phyloP scores from a whole-genome alignment of 2,797 vertebrate species.

The Oreochromis mossambicus region DNA sequence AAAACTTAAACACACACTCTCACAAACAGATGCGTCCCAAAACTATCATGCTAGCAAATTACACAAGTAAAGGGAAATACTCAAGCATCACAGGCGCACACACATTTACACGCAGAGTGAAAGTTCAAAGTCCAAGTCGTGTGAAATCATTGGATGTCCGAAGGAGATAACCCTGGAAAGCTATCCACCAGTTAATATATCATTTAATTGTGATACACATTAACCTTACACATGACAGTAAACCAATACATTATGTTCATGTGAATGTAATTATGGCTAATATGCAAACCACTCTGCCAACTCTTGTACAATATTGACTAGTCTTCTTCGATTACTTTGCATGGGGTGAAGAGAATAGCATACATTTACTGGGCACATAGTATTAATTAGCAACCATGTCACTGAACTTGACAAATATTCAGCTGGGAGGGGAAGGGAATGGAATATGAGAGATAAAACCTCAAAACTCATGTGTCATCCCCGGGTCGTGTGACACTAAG shows the following conservation, averaged over 20 bases:
- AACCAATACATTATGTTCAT: constrained; percentile 66
- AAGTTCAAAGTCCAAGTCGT: constrained; percentile 20
- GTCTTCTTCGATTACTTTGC: constrained; percentile 46
- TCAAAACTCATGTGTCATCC: constrained; percentile 12
- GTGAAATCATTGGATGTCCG: constrained; percentile 1
- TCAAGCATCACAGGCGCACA: not conserved
- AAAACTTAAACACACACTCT: not conserved
- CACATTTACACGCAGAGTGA: not conserved
- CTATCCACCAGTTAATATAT: constrained; percentile 61
- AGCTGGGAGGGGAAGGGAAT: not conserved
- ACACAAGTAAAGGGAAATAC: not conserved
- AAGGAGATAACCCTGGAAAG: constrained; percentile 42
- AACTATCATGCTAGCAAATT: not conserved
- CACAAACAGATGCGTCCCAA: not conserved
- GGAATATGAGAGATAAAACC: not conserved
- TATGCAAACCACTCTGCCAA: constrained; percentile 59
- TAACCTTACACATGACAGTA: constrained; percentile 69
- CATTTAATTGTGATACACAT: constrained; percentile 62
- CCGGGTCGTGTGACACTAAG: constrained; percentile 14
- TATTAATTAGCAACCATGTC: constrained; percentile 44
- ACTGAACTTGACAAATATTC: constrained; percentile 36
- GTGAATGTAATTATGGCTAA: constrained; percentile 70
- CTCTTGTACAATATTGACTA: constrained; percentile 68
- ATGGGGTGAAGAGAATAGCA: constrained; percentile 13
- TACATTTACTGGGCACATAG: not conserved